These are phyloP conservation scores for Chaetophractus vellerosus DNA, from an alignment of 2,797 vertebrate species.

Conservation along the genomic window DNA sequence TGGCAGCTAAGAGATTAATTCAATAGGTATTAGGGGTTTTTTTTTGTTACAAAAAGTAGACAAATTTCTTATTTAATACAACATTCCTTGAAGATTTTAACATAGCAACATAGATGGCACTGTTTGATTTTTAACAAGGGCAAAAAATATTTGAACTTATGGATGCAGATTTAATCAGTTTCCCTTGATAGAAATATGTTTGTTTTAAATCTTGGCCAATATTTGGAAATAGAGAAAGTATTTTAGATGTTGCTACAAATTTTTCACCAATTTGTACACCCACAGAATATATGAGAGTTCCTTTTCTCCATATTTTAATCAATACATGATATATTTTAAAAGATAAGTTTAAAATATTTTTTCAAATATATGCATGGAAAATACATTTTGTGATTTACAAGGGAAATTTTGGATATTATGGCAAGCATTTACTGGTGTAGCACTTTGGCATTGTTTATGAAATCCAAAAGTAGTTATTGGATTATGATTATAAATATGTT, in stretches of 20 bases:
- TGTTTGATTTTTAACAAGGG: neutral
- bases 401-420: neutral
- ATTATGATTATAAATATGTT: too few relatives aligned
- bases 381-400: neutral
- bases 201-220: neutral
- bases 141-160: neutral
- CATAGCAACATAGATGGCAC: neutral
- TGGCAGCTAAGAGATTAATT: too few relatives aligned
- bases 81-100: neutral
- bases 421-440: neutral
- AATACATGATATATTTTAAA: neutral
- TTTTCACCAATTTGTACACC: neutral
- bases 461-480: too few relatives aligned
- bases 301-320: neutral
- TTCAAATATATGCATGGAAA: neutral
- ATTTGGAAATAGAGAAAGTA: neutral
- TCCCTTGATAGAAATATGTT: neutral
- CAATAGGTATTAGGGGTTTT: neutral
- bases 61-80: neutral
- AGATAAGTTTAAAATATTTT: neutral
- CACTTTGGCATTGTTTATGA: too few relatives aligned
- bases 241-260: neutral
- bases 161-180: neutral
- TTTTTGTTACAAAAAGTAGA: neutral
- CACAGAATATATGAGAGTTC: neutral